Base-by-base conservation (phyloP, 2,888 invertebrate genomes). In the Lysandra bellargus region DNA sequence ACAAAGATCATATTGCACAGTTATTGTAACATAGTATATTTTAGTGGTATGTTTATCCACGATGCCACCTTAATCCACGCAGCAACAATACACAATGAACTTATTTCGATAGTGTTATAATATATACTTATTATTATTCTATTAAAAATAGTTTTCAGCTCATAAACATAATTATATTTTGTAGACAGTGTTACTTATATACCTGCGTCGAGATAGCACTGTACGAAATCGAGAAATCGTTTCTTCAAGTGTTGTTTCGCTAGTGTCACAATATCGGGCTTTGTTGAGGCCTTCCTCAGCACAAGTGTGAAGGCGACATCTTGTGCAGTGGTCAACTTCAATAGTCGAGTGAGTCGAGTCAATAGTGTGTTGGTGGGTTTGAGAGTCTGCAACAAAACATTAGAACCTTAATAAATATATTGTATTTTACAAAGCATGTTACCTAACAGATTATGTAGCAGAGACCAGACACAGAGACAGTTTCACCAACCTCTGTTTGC, bases 221-320 rank as follows among this genome's bases (percentile, higher is more conserved):
- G 97, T 79, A 98, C 96, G 82, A 99, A 95, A 87, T 97, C 97
- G 81, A 98, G 97, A 83, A 99, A 95, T 89, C 97, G 97, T 89
- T 96, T 96, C 88, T 97, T 97, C 80, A 98, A 95, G 91, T 98
- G 98, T 86, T 97, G 96, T 84, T 96, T 95, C 49, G 98, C 97
- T 86, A 96, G 95, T 84, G 95, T 95, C 82, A 96, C 95, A 80
- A 97, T 95, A 86, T 98, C 98, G 77, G 96, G 88, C 90, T 97
- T 97, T 74, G 96, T 95, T 30, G 98, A 98, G 88, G 98, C 96
- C 83, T 97, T 90, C 84, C 97, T 96, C 83, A 99, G 94, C 81
- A 98, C 97, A 86, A 99, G 95, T 80, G 98, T 98, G 92, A 99
- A 97, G 78, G 98, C 97, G 87, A 98, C 97, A 95, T 99, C 99